phyloP scores from a whole-genome alignment of 2,113 vertebrate species.

The Fregetta grallaria region DNA sequence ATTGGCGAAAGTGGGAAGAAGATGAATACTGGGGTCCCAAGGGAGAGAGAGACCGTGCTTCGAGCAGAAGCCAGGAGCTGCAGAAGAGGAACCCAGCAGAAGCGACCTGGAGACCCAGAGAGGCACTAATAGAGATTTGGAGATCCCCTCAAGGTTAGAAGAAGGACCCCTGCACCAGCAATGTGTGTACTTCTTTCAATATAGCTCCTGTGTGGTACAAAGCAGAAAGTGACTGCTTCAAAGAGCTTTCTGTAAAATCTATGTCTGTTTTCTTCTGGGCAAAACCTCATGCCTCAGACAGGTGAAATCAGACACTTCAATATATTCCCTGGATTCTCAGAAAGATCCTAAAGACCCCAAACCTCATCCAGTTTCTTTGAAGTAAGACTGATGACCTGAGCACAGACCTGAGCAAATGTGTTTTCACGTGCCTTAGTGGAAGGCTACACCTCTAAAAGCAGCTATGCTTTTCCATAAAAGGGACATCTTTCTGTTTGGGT shows the following conservation, averaged over 20 bases:
- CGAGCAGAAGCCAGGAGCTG: background rate
- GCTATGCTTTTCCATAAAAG: background rate
- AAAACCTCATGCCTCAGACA: background rate
- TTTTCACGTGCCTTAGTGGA: background rate
- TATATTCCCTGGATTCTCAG: background rate
- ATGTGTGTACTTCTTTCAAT: background rate
- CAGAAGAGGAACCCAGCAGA: background rate
- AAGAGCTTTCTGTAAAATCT: background rate
- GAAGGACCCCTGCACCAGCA: background rate
- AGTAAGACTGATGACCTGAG: background rate
- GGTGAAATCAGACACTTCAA: background rate
- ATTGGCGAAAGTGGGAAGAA: background rate
- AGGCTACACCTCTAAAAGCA: background rate
- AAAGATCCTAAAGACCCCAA: background rate
- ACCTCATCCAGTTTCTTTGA: background rate
- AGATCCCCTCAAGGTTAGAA: background rate
- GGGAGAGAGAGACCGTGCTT: background rate
- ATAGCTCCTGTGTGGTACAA: background rate
- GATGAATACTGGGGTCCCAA: background rate
- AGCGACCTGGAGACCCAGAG: background rate
- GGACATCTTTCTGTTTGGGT: background rate
- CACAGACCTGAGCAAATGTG: background rate
- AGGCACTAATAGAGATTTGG: background rate
- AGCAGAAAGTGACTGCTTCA: background rate
- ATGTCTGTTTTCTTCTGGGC: background rate